phyloP scores from a whole-genome alignment of 2,888 invertebrate species.

The Metallyticus violacea region DNA sequence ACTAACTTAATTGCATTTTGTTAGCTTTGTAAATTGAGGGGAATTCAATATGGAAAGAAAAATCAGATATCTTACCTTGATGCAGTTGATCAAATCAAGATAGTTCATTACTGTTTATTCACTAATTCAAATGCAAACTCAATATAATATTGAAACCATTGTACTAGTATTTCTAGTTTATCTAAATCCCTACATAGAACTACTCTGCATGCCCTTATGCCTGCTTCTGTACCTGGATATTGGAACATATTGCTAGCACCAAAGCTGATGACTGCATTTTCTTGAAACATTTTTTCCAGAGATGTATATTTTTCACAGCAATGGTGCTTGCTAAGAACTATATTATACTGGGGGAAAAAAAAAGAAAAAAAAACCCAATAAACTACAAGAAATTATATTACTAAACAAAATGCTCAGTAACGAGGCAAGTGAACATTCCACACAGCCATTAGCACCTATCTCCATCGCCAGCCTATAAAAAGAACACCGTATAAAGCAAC shows the following conservation, averaged over 20 bases:
- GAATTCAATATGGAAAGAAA: neutral
- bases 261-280: neutral
- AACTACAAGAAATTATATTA: slow-evolving; percentile 8
- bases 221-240: neutral
- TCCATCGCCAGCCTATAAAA: neutral
- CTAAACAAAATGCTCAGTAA: slow-evolving; percentile 6
- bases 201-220: slow-evolving; percentile 13
- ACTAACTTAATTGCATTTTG: neutral
- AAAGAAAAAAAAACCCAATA: neutral
- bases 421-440: slow-evolving; percentile 7
- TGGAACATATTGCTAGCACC: neutral
- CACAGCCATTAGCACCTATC: slow-evolving; percentile 11
- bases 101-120: neutral
- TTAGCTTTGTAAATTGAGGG: neutral
- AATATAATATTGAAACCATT: neutral
- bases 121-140: neutral
- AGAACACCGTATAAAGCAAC: slow-evolving; percentile 19
- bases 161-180: neutral
- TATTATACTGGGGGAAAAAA: neutral
- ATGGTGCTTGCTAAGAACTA: neutral
- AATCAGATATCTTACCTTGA: neutral
- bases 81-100: neutral
- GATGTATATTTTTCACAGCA: neutral
- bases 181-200: neutral
- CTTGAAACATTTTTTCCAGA: neutral